Evolutionary conservation across 2,797 vertebrate species (phyloP), one percentile per base, ranked within the genome.

Genomic region (Takifugu rubripes): DNA sequence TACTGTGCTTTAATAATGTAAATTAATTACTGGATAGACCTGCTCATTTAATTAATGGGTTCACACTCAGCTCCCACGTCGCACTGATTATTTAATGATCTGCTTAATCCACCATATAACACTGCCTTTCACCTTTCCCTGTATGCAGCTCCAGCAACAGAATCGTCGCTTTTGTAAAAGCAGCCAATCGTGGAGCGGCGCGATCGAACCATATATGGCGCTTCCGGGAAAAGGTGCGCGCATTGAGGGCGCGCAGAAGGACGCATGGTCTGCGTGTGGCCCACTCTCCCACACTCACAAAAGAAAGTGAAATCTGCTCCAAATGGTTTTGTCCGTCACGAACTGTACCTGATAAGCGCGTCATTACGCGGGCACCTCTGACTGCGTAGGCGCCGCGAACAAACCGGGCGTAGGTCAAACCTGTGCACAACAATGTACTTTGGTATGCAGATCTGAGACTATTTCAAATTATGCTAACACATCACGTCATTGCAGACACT

Each of bases 161-260:
- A 75, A 66, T 52, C 58, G 78, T 80, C 67, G 80, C 68, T 69
- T 52, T 45, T 62, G 68, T 33, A 45, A 66, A 21, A 72, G 64
- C 73, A 87, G 68, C 87, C 89, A 88, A 89, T 90, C 76, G 66
- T 64, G 25, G 65, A 75, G 49, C 66, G 61, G 75, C 73, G 74
- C 51, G 49, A 54, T 53, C 64, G 64, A 68, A 7, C 90, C 90
- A 88, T 92, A 89, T 90, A 84, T 90, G 90, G 91, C 1, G 72
- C 53, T 89, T 92, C 91, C 91, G 88, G 82, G 16, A 31, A 52
- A 17, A 21, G 50, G 17, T n/a, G 15, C 71, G 77, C 61, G 51
- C 61, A 66, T 64, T 21, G 56, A 46, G 56, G 55, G 61, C 33
- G 65, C 54, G 58, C 73, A 63, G 68, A 74, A 65, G 54, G 70